Evolutionary conservation across 2,888 invertebrate species (phyloP).

Genomic region (Caenorhabditis zanzibari): DNA sequence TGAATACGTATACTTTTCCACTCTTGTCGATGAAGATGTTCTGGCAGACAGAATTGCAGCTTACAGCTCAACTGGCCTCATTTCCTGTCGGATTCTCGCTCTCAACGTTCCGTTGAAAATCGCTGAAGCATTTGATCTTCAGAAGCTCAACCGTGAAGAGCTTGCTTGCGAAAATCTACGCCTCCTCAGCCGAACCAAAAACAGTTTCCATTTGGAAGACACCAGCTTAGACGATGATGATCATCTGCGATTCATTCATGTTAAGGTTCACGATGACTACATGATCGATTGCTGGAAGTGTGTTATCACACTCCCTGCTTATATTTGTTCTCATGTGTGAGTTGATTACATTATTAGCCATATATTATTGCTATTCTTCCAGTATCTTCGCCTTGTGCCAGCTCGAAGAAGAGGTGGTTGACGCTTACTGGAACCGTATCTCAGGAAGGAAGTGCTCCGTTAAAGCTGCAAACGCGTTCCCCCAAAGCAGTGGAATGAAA

Average conservation of each 20-base stretch:
- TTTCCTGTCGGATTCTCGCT: background rate
- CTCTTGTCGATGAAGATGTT: background rate
- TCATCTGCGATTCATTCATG: background rate
- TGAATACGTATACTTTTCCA: background rate
- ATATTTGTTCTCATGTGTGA: background rate
- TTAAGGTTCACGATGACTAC: background rate
- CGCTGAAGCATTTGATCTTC: background rate
- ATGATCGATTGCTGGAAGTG: background rate
- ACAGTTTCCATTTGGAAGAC: background rate
- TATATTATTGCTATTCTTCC: too few relatives aligned
- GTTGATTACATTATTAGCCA: background rate
- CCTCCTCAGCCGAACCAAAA: background rate
- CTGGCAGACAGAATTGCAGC: background rate
- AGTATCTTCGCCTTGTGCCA: background rate
- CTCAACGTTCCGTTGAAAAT: background rate
- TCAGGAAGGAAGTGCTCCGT: too few relatives aligned
- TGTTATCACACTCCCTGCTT: background rate
- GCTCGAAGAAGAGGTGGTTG: background rate
- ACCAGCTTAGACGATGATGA: background rate
- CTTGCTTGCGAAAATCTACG: background rate
- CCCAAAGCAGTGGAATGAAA: background rate
- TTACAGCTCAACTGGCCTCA: background rate
- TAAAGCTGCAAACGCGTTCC: too few relatives aligned
- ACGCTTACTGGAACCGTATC: background rate
- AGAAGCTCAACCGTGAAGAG: background rate